Percentiles rank a stretch among this genome's conserved stretches.
Conservation (phyloP, 2,888 invertebrate genomes). For the Tanytarsus gracilentus region DNA sequence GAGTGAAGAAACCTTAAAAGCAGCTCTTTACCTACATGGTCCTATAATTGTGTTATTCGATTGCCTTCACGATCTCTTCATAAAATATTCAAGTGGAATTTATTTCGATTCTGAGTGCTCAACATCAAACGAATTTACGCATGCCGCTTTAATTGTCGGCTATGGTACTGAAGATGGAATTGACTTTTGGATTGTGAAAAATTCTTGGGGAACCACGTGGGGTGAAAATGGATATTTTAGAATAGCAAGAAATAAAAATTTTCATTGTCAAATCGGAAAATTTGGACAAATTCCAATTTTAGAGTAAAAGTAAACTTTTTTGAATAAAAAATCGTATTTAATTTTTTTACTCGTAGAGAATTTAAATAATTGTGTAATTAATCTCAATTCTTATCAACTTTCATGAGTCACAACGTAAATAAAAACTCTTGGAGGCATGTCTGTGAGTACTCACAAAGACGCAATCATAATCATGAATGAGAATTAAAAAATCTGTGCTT, state of each 20-base stretch:
- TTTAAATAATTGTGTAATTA: too few species aligned
- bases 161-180: conserved; percentile 9
- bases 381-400: too few species aligned
- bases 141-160: conserved; percentile 9
- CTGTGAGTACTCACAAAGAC: too few species aligned
- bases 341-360: too few species aligned
- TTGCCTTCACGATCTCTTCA: neutral
- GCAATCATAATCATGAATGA: too few species aligned
- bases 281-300: neutral
- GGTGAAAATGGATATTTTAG: conserved; percentile 22
- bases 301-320: neutral
- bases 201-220: conserved; percentile 14
- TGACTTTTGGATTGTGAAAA: conserved; percentile 23
- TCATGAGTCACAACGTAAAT: too few species aligned
- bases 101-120: neutral
- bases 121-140: neutral
- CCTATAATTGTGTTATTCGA: neutral
- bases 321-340: neutral
- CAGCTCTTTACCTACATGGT: neutral
- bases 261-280: conserved; percentile 14
- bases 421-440: too few species aligned
- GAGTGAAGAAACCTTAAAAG: neutral
- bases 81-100: conserved; percentile 22
- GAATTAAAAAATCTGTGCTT: too few species aligned
- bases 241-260: conserved; percentile 1